Evolutionary conservation across 2,797 vertebrate genomes (phyloP), one percentile per base, ranked within the genome.

Genomic region (Cyprinella venusta): DNA sequence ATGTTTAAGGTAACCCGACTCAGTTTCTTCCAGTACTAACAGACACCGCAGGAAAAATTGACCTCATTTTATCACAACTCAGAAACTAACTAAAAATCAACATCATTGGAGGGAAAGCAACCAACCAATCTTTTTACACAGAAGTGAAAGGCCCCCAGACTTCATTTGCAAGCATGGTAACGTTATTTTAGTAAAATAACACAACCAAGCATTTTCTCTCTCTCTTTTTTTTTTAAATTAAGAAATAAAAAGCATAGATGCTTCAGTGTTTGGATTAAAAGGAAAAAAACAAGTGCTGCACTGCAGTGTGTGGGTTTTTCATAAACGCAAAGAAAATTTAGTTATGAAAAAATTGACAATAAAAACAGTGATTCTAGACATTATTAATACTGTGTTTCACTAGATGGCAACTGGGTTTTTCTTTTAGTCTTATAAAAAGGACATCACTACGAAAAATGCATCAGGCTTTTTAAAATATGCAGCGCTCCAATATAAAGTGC

Each of bases 401-500:
- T 86, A 90, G 89, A 91, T 89, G 88, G 85, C 89, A 87, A 85
- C 88, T 81, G 87, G 8, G 2, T 7, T 82, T 76, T 63, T 87
- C n/a, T n/a, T 90, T 92, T 89, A 91, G 91, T 93, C 91, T 91
- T 91, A 91, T 93, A 94, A 94, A 94, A 94, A 95, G 88, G 93
- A 94, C 93, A 93, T 95, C 93, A 93, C 93, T 94, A 94, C 90
- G 89, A 94, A 94, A 94, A 93, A 94, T 93, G 92, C 93, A 92
- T 94, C 93, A 93, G 93, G 90, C 91, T 91, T 94, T 94, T 94
- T 93, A 93, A 94, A 94, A 94, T 94, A 91, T 92, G 93, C 93
- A 94, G 93, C 92, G 93, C 93, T 93, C 93, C 92, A 79, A 90
- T 94, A 93, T 96, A 95, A 96, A 96, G 95, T 95, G 95, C 95